A percentile compares a stretch with the other conserved stretches of the same genome.
phyloP scores from a whole-genome alignment of 2,797 vertebrate genomes.

The Apogon talboti region DNA sequence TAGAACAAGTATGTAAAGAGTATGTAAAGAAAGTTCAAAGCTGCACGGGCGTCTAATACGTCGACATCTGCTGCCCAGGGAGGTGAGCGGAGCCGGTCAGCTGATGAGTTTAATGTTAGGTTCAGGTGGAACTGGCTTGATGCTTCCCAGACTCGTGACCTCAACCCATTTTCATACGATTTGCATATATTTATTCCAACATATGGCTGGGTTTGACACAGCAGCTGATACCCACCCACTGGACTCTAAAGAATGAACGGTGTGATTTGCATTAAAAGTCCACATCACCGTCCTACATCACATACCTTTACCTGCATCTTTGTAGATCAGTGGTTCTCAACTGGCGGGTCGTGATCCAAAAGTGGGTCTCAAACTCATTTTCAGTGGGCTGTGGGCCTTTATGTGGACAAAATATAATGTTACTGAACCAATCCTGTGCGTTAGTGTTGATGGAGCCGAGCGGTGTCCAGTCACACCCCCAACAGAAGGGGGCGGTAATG shows the following conservation, averaged over 20 bases:
- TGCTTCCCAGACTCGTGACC: constrained; percentile 9
- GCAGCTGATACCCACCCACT: constrained; percentile 1
- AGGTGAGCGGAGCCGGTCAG: constrained; percentile 5
- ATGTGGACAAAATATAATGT: too few relatives aligned
- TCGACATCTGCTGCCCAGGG: constrained; percentile 1
- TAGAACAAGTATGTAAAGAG: constrained; percentile 2
- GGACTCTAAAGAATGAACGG: background rate
- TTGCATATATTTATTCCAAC: constrained; percentile 28
- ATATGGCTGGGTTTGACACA: constrained; percentile 28
- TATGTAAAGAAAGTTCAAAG: constrained; percentile 18
- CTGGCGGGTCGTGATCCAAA: too few relatives aligned
- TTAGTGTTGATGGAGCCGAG: too few relatives aligned
- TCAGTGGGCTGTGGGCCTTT: too few relatives aligned
- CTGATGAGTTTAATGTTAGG: constrained; percentile 1
- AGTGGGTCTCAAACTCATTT: too few relatives aligned
- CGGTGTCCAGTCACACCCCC: too few relatives aligned
- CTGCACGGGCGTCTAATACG: constrained; percentile 18
- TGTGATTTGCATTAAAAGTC: constrained; percentile 2
- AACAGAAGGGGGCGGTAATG: too few relatives aligned
- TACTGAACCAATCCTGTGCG: too few relatives aligned
- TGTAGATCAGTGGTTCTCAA: too few relatives aligned
- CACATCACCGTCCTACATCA: background rate
- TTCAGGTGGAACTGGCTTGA: constrained; percentile 10
- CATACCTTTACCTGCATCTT: background rate
- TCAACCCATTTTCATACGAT: constrained; percentile 1